Percentiles rank a stretch among this genome's conserved stretches.
Evolutionary conservation across 2,797 vertebrate species (phyloP).

Genomic region (Coranthus polyacanthus): DNA sequence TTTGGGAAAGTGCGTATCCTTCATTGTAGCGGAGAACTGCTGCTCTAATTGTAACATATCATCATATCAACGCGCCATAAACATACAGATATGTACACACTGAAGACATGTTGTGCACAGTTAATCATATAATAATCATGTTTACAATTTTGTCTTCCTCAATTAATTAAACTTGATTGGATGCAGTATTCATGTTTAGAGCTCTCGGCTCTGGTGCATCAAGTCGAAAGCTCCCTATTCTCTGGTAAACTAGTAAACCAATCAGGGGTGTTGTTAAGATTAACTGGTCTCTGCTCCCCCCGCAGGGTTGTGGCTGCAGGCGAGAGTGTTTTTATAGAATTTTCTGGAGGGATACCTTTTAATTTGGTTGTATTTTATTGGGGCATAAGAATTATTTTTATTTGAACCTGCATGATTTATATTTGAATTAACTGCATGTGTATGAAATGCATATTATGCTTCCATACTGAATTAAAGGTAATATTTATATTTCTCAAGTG

Average conservation of each 20-base stretch:
- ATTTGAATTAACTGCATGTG: conserved; percentile 19
- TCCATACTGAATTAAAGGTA: conserved; percentile 1
- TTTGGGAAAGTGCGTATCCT: conserved; percentile 37
- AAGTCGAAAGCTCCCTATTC: conserved; percentile 39
- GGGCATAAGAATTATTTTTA: conserved; percentile 9
- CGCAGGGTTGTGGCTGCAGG: conserved; percentile 8
- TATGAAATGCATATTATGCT: not conserved
- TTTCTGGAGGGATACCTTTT: conserved; percentile 7
- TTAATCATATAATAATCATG: conserved; percentile 41
- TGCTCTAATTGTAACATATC: conserved; percentile 1
- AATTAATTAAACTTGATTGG: conserved; percentile 50
- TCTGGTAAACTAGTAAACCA: conserved; percentile 51
- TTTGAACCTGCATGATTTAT: not conserved
- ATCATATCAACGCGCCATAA: conserved; percentile 6
- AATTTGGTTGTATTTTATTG: not conserved
- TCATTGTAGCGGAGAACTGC: conserved; percentile 7
- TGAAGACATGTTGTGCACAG: conserved; percentile 11
- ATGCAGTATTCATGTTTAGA: conserved; percentile 34
- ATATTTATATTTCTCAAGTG: conserved; percentile 2
- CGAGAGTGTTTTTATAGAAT: not conserved
- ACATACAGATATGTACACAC: conserved; percentile 24
- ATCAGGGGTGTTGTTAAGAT: conserved; percentile 41
- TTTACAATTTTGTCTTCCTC: conserved; percentile 31
- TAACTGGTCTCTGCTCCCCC: conserved; percentile 18
- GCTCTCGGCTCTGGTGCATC: not conserved